These are phyloP conservation scores for Papilio machaon DNA, from an alignment of 1,140 invertebrate genomes.

Conservation along the genomic window DNA sequence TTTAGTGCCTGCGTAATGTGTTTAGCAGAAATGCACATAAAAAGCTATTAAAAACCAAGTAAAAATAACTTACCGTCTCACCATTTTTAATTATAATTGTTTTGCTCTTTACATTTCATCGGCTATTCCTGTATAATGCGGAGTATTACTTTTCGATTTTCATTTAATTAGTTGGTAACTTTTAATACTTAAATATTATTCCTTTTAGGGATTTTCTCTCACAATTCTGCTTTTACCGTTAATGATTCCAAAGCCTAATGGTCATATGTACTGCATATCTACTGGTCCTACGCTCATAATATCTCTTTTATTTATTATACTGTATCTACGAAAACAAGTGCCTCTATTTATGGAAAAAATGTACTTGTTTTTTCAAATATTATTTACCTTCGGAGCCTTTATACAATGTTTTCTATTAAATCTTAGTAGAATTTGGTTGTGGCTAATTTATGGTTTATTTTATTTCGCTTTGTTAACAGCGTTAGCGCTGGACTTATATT, in stretches of 20 bases:
- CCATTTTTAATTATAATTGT: too few relatives aligned
- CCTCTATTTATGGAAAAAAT: constrained; percentile 79
- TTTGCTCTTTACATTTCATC: background rate
- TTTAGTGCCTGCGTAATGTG: too few relatives aligned
- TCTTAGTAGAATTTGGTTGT: constrained; percentile 69
- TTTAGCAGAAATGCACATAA: background rate
- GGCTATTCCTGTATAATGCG: background rate
- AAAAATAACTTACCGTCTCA: background rate
- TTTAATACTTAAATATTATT: constrained; percentile 49
- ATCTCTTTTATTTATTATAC: constrained; percentile 72
- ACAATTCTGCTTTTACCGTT: constrained; percentile 62
- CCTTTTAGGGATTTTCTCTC: constrained; percentile 70
- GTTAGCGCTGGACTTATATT: constrained; percentile 69
- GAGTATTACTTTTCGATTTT: background rate
- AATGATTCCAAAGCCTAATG: constrained; percentile 63
- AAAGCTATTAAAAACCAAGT: background rate
- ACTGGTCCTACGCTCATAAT: constrained; percentile 73
- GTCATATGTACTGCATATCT: constrained; percentile 77
- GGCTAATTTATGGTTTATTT: constrained; percentile 73
- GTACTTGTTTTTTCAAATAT: constrained; percentile 78
- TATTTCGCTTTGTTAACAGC: constrained; percentile 70
- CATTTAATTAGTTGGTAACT: constrained; percentile 40
- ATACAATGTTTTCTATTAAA: constrained; percentile 76
- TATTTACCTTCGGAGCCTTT: constrained; percentile 77
- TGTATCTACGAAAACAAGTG: constrained; percentile 73